A percentile compares a stretch with the other conserved stretches of the same genome.
Evolutionary conservation across 2,797 vertebrate species (phyloP).

Genomic region (Neopelma chrysocephalum): DNA sequence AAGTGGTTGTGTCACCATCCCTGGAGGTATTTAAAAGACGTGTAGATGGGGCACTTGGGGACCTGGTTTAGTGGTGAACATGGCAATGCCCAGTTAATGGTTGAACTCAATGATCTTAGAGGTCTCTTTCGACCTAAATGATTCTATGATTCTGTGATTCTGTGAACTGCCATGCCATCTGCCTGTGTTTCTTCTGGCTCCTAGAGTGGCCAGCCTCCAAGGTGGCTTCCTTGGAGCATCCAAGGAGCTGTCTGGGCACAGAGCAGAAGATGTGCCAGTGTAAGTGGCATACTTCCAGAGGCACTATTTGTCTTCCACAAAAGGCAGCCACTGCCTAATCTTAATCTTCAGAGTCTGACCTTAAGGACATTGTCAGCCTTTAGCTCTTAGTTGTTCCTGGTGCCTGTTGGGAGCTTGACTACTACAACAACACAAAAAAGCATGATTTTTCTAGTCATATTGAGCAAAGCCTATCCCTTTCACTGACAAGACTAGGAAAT

Average conservation of each 20-base stretch:
- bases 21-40: background rate
- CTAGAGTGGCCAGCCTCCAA: background rate
- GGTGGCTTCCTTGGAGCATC: conserved; percentile 59
- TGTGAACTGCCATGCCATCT: background rate
- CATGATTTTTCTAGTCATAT: background rate
- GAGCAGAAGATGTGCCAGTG: conserved; percentile 37
- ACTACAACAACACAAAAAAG: background rate
- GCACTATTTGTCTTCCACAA: conserved; percentile 48
- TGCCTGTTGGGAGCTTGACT: background rate
- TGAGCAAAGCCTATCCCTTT: background rate
- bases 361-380: background rate
- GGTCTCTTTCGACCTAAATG: background rate
- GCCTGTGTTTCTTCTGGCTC: background rate
- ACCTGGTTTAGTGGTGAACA: background rate
- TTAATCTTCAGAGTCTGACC: background rate
- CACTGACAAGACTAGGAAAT: background rate
- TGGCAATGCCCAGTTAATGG: background rate
- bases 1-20: background rate
- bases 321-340: background rate
- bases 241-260: conserved; percentile 59
- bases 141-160: background rate
- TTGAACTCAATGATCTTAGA: background rate
- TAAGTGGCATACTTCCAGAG: conserved; percentile 67
- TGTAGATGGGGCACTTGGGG: background rate
- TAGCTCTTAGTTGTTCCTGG: background rate